These are phyloP conservation scores for Lithophane socia DNA, from an alignment of 2,888 invertebrate species.

Conservation along the genomic window DNA sequence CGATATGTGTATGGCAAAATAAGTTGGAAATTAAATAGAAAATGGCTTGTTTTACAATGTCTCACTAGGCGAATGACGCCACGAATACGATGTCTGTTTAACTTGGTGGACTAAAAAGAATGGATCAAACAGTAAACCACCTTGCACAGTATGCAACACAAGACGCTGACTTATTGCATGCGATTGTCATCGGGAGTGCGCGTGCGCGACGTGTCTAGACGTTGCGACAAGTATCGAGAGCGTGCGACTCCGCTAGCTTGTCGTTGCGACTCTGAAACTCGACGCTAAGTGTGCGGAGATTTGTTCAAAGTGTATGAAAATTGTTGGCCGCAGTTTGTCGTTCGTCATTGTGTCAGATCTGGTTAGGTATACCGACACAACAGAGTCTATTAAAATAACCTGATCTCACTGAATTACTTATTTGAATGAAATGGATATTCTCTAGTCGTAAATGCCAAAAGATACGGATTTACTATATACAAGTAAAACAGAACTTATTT, in stretches of 20 bases:
- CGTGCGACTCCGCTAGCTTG: not conserved
- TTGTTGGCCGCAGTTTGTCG: not conserved
- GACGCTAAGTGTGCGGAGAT: not conserved
- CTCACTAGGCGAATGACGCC: not conserved
- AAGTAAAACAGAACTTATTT: not conserved
- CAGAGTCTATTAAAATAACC: not conserved
- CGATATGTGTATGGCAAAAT: not conserved
- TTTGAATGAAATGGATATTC: not conserved
- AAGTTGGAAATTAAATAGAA: not conserved
- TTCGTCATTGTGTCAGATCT: not conserved
- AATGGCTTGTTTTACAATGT: not conserved
- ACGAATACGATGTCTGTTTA: not conserved
- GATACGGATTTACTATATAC: slow-evolving; percentile 1
- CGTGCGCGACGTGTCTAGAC: too few species aligned
- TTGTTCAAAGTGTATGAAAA: not conserved
- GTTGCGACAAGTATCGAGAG: too few species aligned
- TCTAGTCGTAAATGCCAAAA: slow-evolving; percentile 10
- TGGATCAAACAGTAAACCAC: not conserved
- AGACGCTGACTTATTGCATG: not conserved
- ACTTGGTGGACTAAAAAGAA: not conserved
- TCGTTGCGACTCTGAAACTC: not conserved
- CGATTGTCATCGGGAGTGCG: too few species aligned
- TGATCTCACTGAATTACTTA: not conserved
- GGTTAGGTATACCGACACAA: not conserved
- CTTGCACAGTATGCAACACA: not conserved